Evolutionary conservation across 64 coral and sea anemone species (phyloP), one percentile per base, ranked within the genome.

Genomic region (Porites lutea): DNA sequence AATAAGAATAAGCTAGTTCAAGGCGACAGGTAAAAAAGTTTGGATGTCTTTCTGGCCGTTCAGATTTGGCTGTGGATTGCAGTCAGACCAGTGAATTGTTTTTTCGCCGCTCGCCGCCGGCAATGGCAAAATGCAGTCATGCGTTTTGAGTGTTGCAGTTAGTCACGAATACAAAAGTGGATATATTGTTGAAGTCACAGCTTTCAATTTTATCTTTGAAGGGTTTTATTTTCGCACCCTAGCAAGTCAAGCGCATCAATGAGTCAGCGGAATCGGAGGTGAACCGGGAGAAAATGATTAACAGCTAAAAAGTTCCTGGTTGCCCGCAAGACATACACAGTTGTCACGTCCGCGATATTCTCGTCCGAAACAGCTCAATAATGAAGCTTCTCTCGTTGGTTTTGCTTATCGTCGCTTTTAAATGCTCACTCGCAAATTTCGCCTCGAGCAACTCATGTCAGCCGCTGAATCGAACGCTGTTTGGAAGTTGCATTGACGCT

Each of bases 231-330:
- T 70, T 15, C 13, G 73, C 1, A 67, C 7, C 3, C 18, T 50
- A 8, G 63, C 62, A 45, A 51, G 59, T 23, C 43, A 84, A 69
- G 81, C 81, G 48, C 48, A 68, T 84, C 61, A 23, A 13, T 84
- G 62, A 48, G 81, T 84, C 81, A 84, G 81, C 81, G 81, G 81
- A 84, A 50, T 69, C 63, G 15, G 8, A 6, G 2, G 73, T 18
- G 52, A 74, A 74, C 23, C 3, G 37, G 7, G 5, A 12, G 12
- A 57, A 57, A 57, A 9, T 3, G 1, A 12, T 9, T 57, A 12
- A 57, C 54, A 57, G 54, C 2, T 44, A 15, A 16, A 63, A 3
- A 3, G 48, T 67, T 52, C 43, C 46, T 68, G 63, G 19, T 19
- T 67, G 63, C 16, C 15, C 16, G 5, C 13, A 48, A 37, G 27